phyloP scores from a whole-genome alignment of 2,113 vertebrate genomes.

The Psilopsiagon aurifrons region DNA sequence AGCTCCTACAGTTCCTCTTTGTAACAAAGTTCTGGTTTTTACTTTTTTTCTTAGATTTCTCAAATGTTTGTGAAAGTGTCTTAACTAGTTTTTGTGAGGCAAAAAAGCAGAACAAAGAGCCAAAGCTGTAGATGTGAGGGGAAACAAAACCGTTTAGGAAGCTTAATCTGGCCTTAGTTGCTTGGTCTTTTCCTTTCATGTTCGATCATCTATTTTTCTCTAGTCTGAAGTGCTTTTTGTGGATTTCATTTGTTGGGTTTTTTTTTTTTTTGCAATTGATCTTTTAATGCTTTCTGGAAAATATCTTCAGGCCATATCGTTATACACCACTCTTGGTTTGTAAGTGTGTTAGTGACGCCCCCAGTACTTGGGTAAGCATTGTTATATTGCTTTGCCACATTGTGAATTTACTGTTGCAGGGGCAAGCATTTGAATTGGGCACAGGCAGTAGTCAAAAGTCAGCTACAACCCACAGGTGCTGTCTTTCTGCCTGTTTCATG shows the following conservation, averaged over 20 bases:
- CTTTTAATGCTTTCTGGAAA: neutral
- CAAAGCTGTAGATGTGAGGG: neutral
- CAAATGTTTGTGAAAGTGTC: neutral
- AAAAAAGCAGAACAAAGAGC: neutral
- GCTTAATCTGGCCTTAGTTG: neutral
- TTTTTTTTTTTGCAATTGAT: neutral
- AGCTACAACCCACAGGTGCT: neutral
- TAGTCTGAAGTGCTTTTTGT: neutral
- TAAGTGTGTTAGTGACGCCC: neutral
- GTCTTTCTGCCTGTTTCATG: neutral
- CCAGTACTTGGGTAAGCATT: neutral
- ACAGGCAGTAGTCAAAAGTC: neutral
- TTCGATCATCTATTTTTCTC: neutral
- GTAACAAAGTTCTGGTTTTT: neutral
- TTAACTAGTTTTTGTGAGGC: neutral
- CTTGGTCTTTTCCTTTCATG: neutral
- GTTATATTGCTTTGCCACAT: neutral
- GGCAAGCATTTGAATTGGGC: neutral
- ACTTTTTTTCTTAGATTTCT: neutral
- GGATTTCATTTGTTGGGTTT: neutral
- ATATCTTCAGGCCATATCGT: neutral
- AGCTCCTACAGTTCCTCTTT: slow-evolving; percentile 1
- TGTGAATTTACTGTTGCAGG: neutral
- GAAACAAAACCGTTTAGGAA: neutral
- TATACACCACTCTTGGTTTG: neutral